Evolutionary conservation across 2,113 vertebrate species (phyloP), one percentile per base, ranked within the genome.

Genomic region (Syrmaticus mikado): DNA sequence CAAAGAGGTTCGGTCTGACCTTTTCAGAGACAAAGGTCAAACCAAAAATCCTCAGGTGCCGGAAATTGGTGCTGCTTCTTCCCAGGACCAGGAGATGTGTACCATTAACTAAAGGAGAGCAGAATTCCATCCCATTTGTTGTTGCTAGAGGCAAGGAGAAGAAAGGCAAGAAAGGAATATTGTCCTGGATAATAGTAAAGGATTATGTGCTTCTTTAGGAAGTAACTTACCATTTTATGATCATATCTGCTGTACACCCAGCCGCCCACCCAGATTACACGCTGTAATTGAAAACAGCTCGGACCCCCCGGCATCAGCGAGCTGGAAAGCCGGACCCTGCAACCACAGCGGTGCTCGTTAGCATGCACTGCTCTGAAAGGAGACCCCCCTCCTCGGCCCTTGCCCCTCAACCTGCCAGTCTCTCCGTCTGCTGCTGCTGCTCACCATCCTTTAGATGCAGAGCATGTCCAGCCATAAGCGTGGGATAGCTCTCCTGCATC

Each of bases 351-450:
- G 25, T n/a, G 93, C 91, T 97, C 50, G 85, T 96, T 96, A 95
- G 65, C 87, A 88, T 90, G 91, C 84, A 4, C 66, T 90, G 18
- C 25, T 82, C 81, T 95, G 95, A 96, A 95, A 94, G 76, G 93
- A 93, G 94, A 96, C 91, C 91, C 87, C 94, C 95, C 90, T 95
- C 70, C 90, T 97, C 45, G 53, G 94, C 95, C 92, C 95, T 94
- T 95, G 87, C 92, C 92, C 94, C 93, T 96, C 95, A 91, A 95
- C 93, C 93, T 95, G 93, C 96, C 89, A 92, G 76, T 97, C 91
- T 94, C 85, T 89, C 76, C 0, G 11, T 53, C 93, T 94, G 93
- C 82, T 55, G 61, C 64, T 65, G 90, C 92, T 90, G 87, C 85
- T 96, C 86, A 8, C n/a, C 2, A 70, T 82, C 87, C 93, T 96